Evolutionary conservation across 2,797 vertebrate genomes (phyloP).

Genomic region (Gymnothorax reevesii): DNA sequence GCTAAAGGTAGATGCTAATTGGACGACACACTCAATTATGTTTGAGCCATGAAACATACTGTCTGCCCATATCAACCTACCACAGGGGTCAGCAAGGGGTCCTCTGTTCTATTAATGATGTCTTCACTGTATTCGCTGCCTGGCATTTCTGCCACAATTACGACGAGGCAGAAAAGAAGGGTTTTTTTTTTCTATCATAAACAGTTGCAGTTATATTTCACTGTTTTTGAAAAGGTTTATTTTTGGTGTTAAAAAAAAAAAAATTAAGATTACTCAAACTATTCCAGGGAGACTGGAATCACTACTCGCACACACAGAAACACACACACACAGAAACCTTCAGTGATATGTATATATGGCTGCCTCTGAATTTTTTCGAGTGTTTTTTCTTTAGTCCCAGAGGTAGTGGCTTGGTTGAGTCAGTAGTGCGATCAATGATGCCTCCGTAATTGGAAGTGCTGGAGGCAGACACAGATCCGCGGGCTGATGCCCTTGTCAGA

Average conservation of each 20-base stretch:
- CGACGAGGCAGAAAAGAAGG: too few species aligned
- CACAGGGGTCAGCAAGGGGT: not conserved
- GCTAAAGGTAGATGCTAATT: conserved; percentile 26
- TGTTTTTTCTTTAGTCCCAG: not conserved
- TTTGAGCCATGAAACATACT: conserved; percentile 51
- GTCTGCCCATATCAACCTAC: conserved; percentile 35
- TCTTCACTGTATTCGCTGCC: not conserved
- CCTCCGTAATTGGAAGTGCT: conserved; percentile 19
- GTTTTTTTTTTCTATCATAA: not conserved
- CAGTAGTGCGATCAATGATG: conserved; percentile 20
- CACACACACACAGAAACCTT: conserved; percentile 7
- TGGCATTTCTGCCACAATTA: conserved; percentile 9
- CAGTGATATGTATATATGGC: not conserved
- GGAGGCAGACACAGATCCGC: not conserved
- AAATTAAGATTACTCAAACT: conserved; percentile 8
- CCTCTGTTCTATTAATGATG: not conserved
- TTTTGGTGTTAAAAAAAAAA: not conserved
- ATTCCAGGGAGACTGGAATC: not conserved
- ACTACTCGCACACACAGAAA: not conserved
- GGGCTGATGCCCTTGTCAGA: conserved; percentile 23
- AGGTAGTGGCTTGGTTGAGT: conserved; percentile 19
- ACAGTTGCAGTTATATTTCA: too few species aligned
- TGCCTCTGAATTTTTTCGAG: not conserved
- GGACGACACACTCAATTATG: conserved; percentile 39
- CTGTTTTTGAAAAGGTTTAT: too few species aligned